Base-by-base conservation (phyloP, 1,140 invertebrate species). In the Mamestra configurata region DNA sequence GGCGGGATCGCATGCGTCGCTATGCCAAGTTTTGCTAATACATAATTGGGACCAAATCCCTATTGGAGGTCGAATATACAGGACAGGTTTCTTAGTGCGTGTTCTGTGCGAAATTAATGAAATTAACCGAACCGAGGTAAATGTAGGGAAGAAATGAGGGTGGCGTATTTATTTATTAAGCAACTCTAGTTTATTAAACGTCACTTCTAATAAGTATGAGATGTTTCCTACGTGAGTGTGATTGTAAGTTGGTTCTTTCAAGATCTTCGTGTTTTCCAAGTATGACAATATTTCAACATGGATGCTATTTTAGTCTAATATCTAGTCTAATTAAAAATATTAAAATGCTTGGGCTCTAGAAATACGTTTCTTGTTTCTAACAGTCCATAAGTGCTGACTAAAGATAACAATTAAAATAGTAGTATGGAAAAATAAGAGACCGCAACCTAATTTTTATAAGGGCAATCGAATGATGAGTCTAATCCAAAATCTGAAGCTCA, bases 21-120 rank as follows among this genome's bases (percentile, higher is more conserved):
- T 88, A 89, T 89, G 88, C 84, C 83, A 90, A 92, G 90, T 91
- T 92, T 90, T 84, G 81, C 80, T 90, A 91, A 91, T 92, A 93
- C 89, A 88, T 93, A 91, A 93, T 93, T 92, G 92, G 90, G 91
- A 91, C 88, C 87, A 91, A 91, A 90, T 93, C 90, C 90, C 90
- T 88, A 92, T 90, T 85, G 89, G 90, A 88, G 84, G 79, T 80
- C 83, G 82, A 81, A 82, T 84, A 83, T 82, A 86, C 87, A 89
- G 85, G 90, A 88, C 86, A 86, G 87, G 83, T 87, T 88, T 84
- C 88, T 89, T 87, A 87, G 90, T 90, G 90, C 89, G 90, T 93
- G 91, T 88, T 90, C 90, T 86, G 20, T 84, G 86, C 88, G 84
- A 91, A 90, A 92, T 92, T 94, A 94, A 94, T 94, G 88, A 92